These are phyloP conservation scores for Furcula furcula DNA, from an alignment of 2,888 invertebrate genomes.

Conservation along the genomic window DNA sequence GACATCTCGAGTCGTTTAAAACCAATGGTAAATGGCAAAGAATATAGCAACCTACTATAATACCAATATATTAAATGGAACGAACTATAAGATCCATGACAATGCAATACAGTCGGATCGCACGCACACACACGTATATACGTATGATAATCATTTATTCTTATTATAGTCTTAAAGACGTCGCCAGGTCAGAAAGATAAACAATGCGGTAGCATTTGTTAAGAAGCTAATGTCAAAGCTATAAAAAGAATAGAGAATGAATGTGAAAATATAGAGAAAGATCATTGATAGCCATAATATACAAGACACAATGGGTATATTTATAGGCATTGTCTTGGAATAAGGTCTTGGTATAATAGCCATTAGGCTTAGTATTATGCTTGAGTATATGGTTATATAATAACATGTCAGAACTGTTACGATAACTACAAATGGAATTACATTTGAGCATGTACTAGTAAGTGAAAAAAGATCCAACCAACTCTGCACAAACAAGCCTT, in stretches of 20 bases:
- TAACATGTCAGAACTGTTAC: not conserved
- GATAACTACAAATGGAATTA: slow-evolving; percentile 2
- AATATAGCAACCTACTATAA: too few species aligned
- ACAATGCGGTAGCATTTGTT: slow-evolving; percentile 29
- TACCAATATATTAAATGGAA: too few species aligned
- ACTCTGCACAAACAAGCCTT: not conserved
- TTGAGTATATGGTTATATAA: slow-evolving; percentile 9
- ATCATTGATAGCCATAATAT: not conserved
- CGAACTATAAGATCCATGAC: too few species aligned
- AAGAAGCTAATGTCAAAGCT: slow-evolving; percentile 28
- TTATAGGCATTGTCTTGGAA: not conserved
- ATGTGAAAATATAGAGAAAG: slow-evolving; percentile 1
- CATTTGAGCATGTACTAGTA: not conserved
- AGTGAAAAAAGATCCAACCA: slow-evolving; percentile 2
- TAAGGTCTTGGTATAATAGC: slow-evolving; percentile 2
- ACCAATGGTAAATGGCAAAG: too few species aligned
- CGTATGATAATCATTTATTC: too few species aligned
- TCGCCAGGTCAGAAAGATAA: slow-evolving; percentile 30
- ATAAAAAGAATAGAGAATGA: slow-evolving; percentile 21
- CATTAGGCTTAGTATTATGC: too few species aligned
- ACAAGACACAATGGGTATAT: not conserved
- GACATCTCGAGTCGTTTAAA: slow-evolving; percentile 13
- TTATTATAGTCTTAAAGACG: slow-evolving; percentile 23
- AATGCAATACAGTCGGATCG: slow-evolving; percentile 6
- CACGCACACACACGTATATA: too few species aligned